Evolutionary conservation across 2,797 vertebrate genomes (phyloP).

Genomic region (Micrastur ruficollis): DNA sequence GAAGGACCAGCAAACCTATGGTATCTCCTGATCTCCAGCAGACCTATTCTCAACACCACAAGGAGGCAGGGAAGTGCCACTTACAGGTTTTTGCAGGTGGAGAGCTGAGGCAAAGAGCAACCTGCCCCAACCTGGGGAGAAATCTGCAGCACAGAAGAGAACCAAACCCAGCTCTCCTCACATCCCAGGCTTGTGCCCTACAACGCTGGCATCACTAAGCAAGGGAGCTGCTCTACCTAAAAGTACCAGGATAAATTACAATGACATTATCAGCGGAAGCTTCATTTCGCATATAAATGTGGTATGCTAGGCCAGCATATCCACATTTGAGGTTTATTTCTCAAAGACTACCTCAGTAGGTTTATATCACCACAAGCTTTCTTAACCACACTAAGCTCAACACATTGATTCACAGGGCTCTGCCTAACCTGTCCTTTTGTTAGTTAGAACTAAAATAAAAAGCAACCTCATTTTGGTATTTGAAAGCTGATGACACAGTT

Average conservation of each 20-base stretch:
- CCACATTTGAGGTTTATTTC: not conserved
- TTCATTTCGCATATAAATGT: not conserved
- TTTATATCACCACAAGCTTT: not conserved
- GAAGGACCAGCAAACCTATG: not conserved
- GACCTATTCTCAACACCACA: not conserved
- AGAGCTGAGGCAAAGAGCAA: not conserved
- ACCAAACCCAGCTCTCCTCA: not conserved
- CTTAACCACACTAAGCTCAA: not conserved
- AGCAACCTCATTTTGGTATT: not conserved
- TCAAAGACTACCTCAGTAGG: not conserved
- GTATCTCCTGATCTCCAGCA: not conserved
- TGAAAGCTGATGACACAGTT: not conserved
- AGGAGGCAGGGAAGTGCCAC: conserved; percentile 49
- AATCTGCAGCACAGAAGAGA: not conserved
- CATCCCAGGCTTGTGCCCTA: not conserved
- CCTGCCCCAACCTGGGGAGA: not conserved
- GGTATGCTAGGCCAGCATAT: not conserved
- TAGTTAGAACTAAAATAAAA: not conserved
- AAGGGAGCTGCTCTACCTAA: not conserved
- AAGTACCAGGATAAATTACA: not conserved
- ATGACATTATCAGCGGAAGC: not conserved
- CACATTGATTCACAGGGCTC: not conserved
- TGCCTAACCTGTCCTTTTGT: not conserved
- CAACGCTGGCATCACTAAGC: not conserved
- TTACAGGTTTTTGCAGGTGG: conserved; percentile 8